Evolutionary conservation across 1,140 invertebrate species (phyloP), one percentile per base, ranked within the genome.

Genomic region (Tribolium castaneum): DNA sequence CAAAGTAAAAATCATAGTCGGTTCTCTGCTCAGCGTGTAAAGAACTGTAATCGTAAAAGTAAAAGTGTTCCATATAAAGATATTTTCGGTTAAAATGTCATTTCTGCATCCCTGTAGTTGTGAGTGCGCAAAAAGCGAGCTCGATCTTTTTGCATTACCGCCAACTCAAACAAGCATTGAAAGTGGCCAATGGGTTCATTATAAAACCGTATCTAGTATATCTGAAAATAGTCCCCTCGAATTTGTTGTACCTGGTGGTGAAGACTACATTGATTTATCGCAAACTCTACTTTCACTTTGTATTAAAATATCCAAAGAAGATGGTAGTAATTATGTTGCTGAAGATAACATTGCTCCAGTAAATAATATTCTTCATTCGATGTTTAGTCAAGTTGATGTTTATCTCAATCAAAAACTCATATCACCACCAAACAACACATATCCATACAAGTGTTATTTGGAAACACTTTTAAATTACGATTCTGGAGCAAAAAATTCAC

Each of bases 141-240:
- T 88, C 16, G 86, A 88, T 81, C 78, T 89, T 13, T 89, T 88
- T 81, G 75, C 83, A 19, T 62, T 88, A 30, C 84, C 86, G 22
- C 83, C 85, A 2, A 87, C 86, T 3, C 85, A 89, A 80, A 88
- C 86, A 3, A 85, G 84, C 6, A 85, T 88, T 25, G 84, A 87
- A 80, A 73, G 51, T 35, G 83, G 80, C 4, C 56, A 82, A 45
- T 86, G 80, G 81, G 74, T 87, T 35, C 80, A 87, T 76, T 87
- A 87, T 79, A 87, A 88, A 78, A 86, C 86, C 7, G 83, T 87
- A 73, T 86, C 85, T 7, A 84, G 83, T 0, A 56, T 88, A 7
- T 80, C 75, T 2, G 81, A 86, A 22, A 80, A 86, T 79, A 82
- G 83, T n/a, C 86, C 83, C 0, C 83, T 88, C 34, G 85, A 87